Evolutionary conservation across 2,113 vertebrate species (phyloP).

Genomic region (Lonchura striata): DNA sequence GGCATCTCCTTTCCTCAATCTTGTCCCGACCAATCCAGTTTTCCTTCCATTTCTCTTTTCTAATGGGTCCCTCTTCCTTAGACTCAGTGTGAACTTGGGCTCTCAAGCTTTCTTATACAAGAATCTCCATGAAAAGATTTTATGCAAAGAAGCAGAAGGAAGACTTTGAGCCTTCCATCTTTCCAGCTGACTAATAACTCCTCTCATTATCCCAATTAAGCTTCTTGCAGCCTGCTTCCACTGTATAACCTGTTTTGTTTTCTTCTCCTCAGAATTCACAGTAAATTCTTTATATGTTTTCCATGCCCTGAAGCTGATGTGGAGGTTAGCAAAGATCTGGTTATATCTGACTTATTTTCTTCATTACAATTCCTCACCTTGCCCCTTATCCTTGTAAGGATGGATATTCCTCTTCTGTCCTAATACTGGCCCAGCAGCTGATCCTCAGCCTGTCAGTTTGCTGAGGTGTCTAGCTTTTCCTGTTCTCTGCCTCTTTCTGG

Average conservation of each 20-base stretch:
- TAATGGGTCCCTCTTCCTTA: neutral
- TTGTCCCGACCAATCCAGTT: neutral
- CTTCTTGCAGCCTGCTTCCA: neutral
- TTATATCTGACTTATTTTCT: neutral
- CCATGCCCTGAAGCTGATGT: neutral
- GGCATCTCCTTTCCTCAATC: neutral
- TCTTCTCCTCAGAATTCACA: neutral
- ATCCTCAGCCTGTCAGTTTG: neutral
- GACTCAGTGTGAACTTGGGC: fast-evolving
- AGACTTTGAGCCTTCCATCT: neutral
- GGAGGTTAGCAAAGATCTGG: neutral
- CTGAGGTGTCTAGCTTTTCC: neutral
- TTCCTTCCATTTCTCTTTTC: neutral
- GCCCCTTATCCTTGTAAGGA: neutral
- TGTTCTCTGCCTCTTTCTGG: neutral
- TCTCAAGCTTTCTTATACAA: neutral
- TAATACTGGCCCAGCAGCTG: neutral
- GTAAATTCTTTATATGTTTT: neutral
- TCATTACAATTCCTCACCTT: neutral
- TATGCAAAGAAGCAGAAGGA: neutral
- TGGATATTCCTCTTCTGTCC: neutral
- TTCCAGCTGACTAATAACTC: neutral
- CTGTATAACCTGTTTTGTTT: neutral
- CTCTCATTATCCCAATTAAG: fast-evolving
- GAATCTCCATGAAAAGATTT: neutral